Percentiles rank a stretch among this genome's conserved stretches.
These are phyloP conservation scores for Phoenoteleia sp. DNA, from an alignment of 2,888 invertebrate species.

Conservation along the genomic window DNA sequence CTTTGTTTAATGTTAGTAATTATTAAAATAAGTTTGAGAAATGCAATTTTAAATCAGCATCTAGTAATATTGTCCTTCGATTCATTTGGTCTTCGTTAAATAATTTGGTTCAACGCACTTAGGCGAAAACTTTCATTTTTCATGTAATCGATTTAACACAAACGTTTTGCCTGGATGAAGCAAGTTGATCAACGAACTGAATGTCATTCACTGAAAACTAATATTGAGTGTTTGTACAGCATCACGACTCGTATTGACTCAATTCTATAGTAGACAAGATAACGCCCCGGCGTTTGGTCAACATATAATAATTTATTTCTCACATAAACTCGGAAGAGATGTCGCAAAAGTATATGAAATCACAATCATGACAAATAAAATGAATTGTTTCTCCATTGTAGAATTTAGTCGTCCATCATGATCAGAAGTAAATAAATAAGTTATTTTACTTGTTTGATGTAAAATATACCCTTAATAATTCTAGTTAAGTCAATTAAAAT, in stretches of 20 bases:
- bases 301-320: constrained; percentile 64
- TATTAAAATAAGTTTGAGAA: no score
- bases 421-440: no score
- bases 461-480: no score
- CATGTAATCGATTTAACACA: constrained; percentile 29
- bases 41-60: no score
- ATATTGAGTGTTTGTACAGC: constrained; percentile 62
- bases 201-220: constrained; percentile 53
- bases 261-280: constrained; percentile 59
- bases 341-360: constrained; percentile 27
- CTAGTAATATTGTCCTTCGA: no score
- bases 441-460: no score
- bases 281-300: constrained; percentile 49
- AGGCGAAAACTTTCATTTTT: constrained; percentile 6
- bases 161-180: constrained; percentile 48
- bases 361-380: not conserved
- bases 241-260: constrained; percentile 64
- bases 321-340: constrained; percentile 7
- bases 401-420: no score
- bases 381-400: no score
- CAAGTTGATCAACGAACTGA: constrained; percentile 54
- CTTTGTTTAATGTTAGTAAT: no score
- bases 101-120: not conserved
- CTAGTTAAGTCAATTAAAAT: no score
- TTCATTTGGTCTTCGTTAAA: not conserved